phyloP scores from a whole-genome alignment of 2,113 vertebrate genomes.

The Siniperca knerii region DNA sequence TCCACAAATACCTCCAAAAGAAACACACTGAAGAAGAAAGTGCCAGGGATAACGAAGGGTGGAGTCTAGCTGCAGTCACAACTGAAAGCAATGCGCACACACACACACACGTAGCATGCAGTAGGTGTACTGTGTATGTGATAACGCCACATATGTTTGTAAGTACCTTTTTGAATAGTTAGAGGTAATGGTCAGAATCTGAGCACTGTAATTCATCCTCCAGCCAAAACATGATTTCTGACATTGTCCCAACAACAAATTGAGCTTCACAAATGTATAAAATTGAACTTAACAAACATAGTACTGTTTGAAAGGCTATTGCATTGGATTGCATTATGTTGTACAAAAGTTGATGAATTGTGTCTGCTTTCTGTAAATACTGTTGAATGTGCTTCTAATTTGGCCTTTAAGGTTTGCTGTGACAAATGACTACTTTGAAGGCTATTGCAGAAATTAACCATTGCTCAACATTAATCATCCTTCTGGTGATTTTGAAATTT shows the following conservation, averaged over 20 bases:
- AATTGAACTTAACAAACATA: constrained; percentile 11
- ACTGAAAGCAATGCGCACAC: background rate
- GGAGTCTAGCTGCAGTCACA: background rate
- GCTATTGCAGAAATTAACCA: constrained; percentile 2
- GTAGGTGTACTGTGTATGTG: too few species aligned
- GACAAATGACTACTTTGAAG: constrained; percentile 26
- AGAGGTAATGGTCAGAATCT: background rate
- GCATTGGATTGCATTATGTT: background rate
- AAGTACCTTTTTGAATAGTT: background rate
- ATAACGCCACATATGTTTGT: background rate
- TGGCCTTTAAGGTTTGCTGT: constrained; percentile 26
- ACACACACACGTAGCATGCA: background rate
- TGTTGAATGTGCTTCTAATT: constrained; percentile 11
- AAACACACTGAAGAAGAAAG: background rate
- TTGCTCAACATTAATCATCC: constrained; percentile 13
- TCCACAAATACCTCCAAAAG: background rate
- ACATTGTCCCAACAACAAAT: background rate
- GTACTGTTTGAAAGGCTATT: background rate
- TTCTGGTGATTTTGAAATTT: background rate
- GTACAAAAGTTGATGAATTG: background rate
- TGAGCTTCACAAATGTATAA: background rate
- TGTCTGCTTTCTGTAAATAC: constrained; percentile 4
- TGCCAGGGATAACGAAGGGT: too few species aligned
- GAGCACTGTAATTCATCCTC: background rate
- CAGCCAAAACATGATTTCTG: background rate